A percentile compares a stretch with the other conserved stretches of the same genome.
These are phyloP conservation scores for Ectemnius cavifrons DNA, from an alignment of 2,888 invertebrate genomes.

Conservation along the genomic window DNA sequence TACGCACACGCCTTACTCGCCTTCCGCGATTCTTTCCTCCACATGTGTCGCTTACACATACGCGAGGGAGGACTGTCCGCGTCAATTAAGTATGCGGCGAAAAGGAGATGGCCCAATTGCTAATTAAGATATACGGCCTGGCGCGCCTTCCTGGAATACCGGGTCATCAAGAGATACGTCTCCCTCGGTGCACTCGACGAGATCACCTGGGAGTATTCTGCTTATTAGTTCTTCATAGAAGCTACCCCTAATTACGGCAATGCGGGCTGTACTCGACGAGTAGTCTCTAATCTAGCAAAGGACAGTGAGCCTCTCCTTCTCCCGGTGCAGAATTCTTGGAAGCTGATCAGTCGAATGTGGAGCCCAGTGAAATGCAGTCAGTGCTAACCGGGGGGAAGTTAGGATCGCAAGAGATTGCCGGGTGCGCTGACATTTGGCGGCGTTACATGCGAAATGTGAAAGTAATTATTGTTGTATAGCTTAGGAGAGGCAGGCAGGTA, in stretches of 20 bases:
- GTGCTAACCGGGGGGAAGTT: neutral
- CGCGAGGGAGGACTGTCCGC: too few relatives aligned
- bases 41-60: too few relatives aligned
- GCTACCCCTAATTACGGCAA: too few relatives aligned
- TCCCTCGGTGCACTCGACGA: neutral
- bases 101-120: neutral
- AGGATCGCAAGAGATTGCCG: neutral
- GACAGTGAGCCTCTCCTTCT: too few relatives aligned
- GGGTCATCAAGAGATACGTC: constrained; percentile 14
- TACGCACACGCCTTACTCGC: too few relatives aligned
- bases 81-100: constrained; percentile 7
- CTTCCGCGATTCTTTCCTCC: too few relatives aligned
- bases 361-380: too few relatives aligned
- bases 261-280: too few relatives aligned
- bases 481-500: too few relatives aligned
- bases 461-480: constrained; percentile 45
- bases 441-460: constrained; percentile 42
- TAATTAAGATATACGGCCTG: constrained; percentile 22
- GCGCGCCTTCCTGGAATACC: constrained; percentile 25
- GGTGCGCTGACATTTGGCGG: constrained; percentile 16
- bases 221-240: constrained; percentile 21
- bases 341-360: too few relatives aligned
- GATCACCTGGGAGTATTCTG: constrained; percentile 10
- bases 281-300: too few relatives aligned
- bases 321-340: too few relatives aligned